Base-by-base conservation (phyloP, 35 echinoderm and acorn worm genomes). In the Acanthaster planci region DNA sequence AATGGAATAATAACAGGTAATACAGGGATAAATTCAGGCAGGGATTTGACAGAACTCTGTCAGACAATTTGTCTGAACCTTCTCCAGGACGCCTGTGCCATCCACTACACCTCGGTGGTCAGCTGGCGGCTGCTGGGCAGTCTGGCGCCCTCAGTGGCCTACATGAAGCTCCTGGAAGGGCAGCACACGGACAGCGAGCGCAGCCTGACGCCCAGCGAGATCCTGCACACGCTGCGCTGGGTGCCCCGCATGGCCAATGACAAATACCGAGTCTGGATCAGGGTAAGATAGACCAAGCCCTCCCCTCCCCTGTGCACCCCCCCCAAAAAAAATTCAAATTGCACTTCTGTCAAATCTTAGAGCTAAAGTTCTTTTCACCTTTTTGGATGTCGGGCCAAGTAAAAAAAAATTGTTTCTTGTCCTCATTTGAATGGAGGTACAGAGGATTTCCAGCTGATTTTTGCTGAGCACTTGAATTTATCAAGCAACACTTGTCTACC, bases 81-180 rank as follows among this genome's bases (percentile, higher is more conserved):
- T 58, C 2, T 72, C 7, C 51, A 94, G 95, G 86, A 91, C 35
- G 85, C 88, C 72, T 94, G 95, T 77, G 76, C 88, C 16, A 87
- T 93, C 44, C 95, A 98, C 84, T 98, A 98, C 80, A 47, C 78
- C 10, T 59, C 58, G 21, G 78, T 84, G 38, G 85, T 98, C 19
- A 88, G 84, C 67, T 97, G 95, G 95, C 60, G 95, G 14, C 30
- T 98, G 18, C 82, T 98, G 5, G 95, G 92, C 15, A 68, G 86
- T 64, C 89, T 98, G 37, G 88, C 95, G n/a, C 95, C 95, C 80
- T 98, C 95, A 7, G 91, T 98, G 53, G 95, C 92, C 0, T 98
- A 91, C 76, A 80, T 98, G 37, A 98, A 98, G 79, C 83, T 98
- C 1, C 78, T 98, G 19, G 95, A 98, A 75, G 92, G 89, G 3